Conservation (phyloP, 2,797 vertebrate genomes). For the Pipistrellus kuhlii region DNA sequence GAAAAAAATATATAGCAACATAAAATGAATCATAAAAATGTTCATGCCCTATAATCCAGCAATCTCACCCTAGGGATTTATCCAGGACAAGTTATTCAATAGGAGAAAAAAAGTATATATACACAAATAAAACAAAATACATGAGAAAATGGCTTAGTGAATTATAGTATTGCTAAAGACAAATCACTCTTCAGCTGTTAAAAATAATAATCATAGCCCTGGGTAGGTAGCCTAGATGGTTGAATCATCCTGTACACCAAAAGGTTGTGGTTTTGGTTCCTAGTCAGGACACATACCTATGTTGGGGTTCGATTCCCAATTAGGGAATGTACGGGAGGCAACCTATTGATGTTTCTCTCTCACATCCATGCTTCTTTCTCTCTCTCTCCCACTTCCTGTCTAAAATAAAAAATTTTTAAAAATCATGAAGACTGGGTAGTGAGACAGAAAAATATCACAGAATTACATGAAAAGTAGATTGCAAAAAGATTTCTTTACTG, state of each 20-base stretch:
- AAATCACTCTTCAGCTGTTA: constrained; percentile 54
- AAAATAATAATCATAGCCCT: constrained; percentile 25
- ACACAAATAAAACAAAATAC: constrained; percentile 42
- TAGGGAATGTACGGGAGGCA: background rate
- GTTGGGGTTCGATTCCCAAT: background rate
- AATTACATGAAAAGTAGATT: constrained; percentile 59
- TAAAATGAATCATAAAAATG: constrained; percentile 67
- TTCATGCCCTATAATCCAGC: constrained; percentile 27
- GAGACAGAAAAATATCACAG: constrained; percentile 7
- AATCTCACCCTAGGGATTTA: constrained; percentile 63
- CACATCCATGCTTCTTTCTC: background rate
- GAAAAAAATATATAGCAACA: constrained; percentile 28
- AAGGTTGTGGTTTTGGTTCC: background rate
- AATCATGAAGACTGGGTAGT: constrained; percentile 20
- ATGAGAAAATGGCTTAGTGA: constrained; percentile 56
- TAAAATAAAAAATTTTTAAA: background rate
- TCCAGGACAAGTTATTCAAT: constrained; percentile 57
- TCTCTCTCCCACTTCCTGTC: background rate
- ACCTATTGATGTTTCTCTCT: background rate
- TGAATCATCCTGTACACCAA: background rate
- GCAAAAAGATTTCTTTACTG: constrained; percentile 21
- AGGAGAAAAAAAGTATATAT: constrained; percentile 17
- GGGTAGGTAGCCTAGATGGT: background rate
- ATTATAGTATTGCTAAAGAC: constrained; percentile 12
- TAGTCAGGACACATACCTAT: background rate